Conservation (phyloP, 2,797 vertebrate species). For the Prionace glauca region DNA sequence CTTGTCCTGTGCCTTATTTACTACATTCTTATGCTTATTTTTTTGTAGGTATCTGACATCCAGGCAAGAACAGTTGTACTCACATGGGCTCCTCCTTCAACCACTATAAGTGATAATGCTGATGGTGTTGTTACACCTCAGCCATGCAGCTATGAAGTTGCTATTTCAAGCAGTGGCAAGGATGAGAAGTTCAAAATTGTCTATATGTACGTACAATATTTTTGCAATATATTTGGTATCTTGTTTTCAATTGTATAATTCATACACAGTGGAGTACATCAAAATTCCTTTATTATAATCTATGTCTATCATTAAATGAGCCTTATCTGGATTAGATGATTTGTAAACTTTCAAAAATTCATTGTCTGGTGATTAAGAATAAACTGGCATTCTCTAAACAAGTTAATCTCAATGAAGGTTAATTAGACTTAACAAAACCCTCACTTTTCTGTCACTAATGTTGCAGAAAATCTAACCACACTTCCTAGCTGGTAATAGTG, state of each 20-base stretch:
- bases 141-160: conserved; percentile 73
- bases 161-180: conserved; percentile 76
- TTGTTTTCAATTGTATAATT: background rate
- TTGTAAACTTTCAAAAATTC: background rate
- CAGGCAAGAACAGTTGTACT: conserved; percentile 70
- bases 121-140: conserved; percentile 56
- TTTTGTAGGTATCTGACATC: conserved; percentile 74
- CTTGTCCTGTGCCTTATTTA: background rate
- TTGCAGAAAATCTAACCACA: background rate
- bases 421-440: background rate
- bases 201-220: conserved; percentile 63
- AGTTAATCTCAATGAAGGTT: background rate
- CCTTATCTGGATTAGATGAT: background rate
- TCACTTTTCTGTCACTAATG: background rate
- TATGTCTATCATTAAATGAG: background rate
- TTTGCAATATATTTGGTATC: background rate
- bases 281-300: background rate
- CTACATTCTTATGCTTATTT: background rate
- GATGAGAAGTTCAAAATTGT: conserved; percentile 80
- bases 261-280: background rate
- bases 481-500: background rate
- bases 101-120: conserved; percentile 56
- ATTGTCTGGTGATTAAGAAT: background rate
- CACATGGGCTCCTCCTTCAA: conserved; percentile 72
- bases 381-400: background rate